phyloP scores from a whole-genome alignment of 2,113 vertebrate genomes.

The Ciconia stormi region DNA sequence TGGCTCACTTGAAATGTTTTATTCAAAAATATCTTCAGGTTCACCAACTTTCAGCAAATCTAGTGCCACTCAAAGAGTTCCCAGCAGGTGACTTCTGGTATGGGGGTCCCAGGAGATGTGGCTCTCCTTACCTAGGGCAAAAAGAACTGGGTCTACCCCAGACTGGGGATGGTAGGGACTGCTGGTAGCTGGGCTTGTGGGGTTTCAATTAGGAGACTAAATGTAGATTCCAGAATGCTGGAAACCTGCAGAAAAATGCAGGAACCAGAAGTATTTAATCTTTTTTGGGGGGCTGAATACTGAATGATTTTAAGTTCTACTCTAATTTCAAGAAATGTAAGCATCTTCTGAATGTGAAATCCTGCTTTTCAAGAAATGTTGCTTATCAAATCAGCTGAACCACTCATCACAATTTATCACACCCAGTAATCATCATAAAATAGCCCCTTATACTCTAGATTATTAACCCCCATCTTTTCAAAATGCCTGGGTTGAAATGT shows the following conservation, averaged over 20 bases:
- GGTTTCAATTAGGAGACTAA: background rate
- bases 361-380: background rate
- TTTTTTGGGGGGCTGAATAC: rapidly evolving
- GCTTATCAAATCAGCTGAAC: background rate
- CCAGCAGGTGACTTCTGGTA: background rate
- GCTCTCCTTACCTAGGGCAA: background rate
- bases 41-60: background rate
- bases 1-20: background rate
- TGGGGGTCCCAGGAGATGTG: background rate
- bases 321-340: background rate
- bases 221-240: background rate
- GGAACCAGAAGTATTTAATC: background rate
- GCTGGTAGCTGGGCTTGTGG: background rate
- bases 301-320: background rate
- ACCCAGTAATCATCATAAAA: background rate
- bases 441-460: background rate
- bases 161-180: background rate
- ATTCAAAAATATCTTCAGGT: background rate
- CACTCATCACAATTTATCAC: background rate
- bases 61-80: background rate
- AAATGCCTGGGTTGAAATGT: background rate
- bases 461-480: background rate
- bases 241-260: background rate
- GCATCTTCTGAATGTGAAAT: background rate
- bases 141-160: background rate